Conservation (phyloP, 1,140 invertebrate species). For the Battus philenor region DNA sequence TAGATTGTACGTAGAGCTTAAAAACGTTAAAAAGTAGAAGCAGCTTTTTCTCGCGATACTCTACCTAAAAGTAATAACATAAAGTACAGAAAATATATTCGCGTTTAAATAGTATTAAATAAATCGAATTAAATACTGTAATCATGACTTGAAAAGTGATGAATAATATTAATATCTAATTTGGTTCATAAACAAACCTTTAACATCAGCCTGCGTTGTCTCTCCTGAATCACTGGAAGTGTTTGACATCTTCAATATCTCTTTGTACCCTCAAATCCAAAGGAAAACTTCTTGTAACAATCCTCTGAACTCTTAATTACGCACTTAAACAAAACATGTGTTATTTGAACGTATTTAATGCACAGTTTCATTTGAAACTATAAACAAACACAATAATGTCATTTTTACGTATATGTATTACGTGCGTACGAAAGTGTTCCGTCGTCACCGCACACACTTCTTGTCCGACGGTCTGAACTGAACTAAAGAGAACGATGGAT, state of each 20-base stretch:
- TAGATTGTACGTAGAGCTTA: too few relatives aligned
- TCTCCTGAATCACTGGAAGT: constrained; percentile 50
- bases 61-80: too few relatives aligned
- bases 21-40: too few relatives aligned
- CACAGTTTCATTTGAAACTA: constrained; percentile 44
- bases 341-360: constrained; percentile 45
- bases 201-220: constrained; percentile 40
- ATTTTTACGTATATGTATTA: constrained; percentile 34
- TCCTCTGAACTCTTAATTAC: constrained; percentile 25
- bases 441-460: constrained; percentile 22
- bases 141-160: too few relatives aligned
- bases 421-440: constrained; percentile 25
- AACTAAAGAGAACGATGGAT: constrained; percentile 20
- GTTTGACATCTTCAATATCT: constrained; percentile 48
- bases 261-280: constrained; percentile 41
- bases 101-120: too few relatives aligned
- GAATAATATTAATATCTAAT: background rate
- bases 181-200: constrained; percentile 56
- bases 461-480: constrained; percentile 18
- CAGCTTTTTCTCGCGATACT: too few relatives aligned
- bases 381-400: constrained; percentile 39
- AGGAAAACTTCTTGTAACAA: constrained; percentile 28
- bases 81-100: too few relatives aligned
- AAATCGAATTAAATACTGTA: too few relatives aligned
- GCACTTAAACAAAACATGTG: constrained; percentile 30